These are phyloP conservation scores for Spongia lamella DNA, from an alignment of 37 sponge, comb jelly and placozoan species.

Conservation along the genomic window DNA sequence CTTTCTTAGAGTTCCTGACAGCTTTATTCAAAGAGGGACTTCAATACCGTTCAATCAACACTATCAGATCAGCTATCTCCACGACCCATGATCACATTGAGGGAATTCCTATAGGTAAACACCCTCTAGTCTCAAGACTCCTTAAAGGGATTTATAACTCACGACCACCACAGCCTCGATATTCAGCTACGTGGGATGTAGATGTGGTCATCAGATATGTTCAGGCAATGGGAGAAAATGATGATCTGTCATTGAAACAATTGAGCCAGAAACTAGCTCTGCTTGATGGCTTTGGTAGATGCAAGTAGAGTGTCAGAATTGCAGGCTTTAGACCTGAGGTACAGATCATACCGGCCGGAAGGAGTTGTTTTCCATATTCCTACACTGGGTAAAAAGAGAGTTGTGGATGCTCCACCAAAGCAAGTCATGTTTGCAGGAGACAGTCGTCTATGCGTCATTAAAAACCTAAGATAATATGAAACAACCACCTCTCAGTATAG, in stretches of 20 bases:
- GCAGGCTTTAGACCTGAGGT: no score
- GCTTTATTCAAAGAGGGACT: conserved; percentile 16
- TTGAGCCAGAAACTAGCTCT: conserved; percentile 28
- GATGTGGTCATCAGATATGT: conserved; percentile 9
- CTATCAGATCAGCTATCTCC: conserved; percentile 44
- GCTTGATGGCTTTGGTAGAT: no score
- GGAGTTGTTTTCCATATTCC: no score
- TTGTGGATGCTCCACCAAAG: no score
- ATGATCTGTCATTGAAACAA: conserved; percentile 13
- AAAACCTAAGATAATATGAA: no score
- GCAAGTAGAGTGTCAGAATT: no score
- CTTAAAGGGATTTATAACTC: conserved; percentile 28
- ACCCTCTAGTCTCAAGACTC: conserved; percentile 25
- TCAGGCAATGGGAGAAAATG: background rate
- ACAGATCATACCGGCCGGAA: no score
- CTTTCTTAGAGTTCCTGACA: no score
- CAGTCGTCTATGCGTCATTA: no score
- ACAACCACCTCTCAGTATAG: no score
- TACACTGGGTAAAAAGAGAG: no score
- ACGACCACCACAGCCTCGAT: conserved; percentile 33
- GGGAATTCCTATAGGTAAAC: conserved; percentile 31
- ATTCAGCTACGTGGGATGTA: conserved; percentile 24
- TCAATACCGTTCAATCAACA: conserved; percentile 33
- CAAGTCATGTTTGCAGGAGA: no score
- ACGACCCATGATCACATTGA: conserved; percentile 28